Base-by-base conservation (phyloP, 2,888 invertebrate species). In the Nowickia ferox region DNA sequence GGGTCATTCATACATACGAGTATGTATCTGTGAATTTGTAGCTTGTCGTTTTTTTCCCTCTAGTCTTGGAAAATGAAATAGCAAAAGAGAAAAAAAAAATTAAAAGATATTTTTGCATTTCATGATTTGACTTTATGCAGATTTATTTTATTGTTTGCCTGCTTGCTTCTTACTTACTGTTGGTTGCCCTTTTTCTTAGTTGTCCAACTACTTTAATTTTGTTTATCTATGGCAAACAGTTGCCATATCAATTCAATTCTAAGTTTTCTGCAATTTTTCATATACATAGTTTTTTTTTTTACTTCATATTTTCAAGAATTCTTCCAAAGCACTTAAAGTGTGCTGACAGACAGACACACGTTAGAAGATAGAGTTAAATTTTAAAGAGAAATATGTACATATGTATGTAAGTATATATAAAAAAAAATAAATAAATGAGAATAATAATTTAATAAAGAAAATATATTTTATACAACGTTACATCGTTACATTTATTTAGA, bases 1-100 rank as follows among this genome's bases (percentile, higher is more conserved):
- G 71, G 86, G 86, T 86, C 75, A 86, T 83, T 30, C 30, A 30
- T 30, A n/a, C n/a, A n/a, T n/a, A n/a, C n/a, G n/a, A n/a, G n/a
- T n/a, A n/a, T n/a, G n/a, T n/a, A 66, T 74, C 68, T 75, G 19
- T 48, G 61, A 68, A 61, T 69, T 69, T 74, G 48, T 80, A n/a
- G 1, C 2, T 63, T 55, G 17, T 1, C 38, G n/a, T 66, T 44
- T 55, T 17, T 22, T 53, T 53, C 55, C 11, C 2, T 30, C 55
- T 51, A 19, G 19, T 48, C 66, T 77, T 57, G 46, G 15, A 57
- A 79, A 71, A 44, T 46, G 40, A 46, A 74, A 30, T 30, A 79
- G 1, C 22, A 53, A 57, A 15, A 71, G n/a, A 30, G n/a, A 51
- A 59, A 63, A 55, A 42, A 40, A 55, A 63, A 57, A 71, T 19